phyloP scores from a whole-genome alignment of 2,888 invertebrate genomes.

The Ferdinandea cuprea region DNA sequence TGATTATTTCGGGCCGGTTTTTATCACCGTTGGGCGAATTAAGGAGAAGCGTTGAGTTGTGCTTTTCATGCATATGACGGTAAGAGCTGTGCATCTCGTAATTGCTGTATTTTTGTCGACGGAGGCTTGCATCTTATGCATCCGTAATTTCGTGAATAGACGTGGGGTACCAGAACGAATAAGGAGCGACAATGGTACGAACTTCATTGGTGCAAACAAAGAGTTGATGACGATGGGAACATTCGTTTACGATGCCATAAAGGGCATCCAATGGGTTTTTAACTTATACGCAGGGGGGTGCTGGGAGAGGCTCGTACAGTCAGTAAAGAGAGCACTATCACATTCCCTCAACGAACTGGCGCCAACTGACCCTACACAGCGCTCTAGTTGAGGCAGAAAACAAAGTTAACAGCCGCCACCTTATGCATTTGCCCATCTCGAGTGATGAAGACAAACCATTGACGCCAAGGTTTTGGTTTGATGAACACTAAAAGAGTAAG shows the following conservation, averaged over 20 bases:
- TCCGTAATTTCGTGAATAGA: conserved; percentile 56
- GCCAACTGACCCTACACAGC: neutral
- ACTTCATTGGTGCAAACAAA: conserved; percentile 47
- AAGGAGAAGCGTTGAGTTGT: too few species aligned
- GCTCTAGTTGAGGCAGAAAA: neutral
- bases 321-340: neutral
- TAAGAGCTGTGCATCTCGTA: neutral
- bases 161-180: conserved; percentile 43
- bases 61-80: neutral
- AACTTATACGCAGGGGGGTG: neutral
- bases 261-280: neutral
- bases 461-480: too few species aligned
- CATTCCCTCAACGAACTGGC: neutral
- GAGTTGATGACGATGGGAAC: neutral
- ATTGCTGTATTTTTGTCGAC: neutral
- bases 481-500: too few species aligned
- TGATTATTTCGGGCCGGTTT: neutral
- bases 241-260: too few species aligned
- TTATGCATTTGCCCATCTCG: neutral
- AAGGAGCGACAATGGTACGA: conserved; percentile 59
- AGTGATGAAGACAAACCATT: too few species aligned
- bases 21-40: neutral
- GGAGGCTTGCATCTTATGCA: conserved; percentile 48
- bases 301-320: neutral
- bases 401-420: neutral